A percentile compares a stretch with the other conserved stretches of the same genome.
Evolutionary conservation across 2,797 vertebrate genomes (phyloP).

Genomic region (Pteronotus mesoamericanus): DNA sequence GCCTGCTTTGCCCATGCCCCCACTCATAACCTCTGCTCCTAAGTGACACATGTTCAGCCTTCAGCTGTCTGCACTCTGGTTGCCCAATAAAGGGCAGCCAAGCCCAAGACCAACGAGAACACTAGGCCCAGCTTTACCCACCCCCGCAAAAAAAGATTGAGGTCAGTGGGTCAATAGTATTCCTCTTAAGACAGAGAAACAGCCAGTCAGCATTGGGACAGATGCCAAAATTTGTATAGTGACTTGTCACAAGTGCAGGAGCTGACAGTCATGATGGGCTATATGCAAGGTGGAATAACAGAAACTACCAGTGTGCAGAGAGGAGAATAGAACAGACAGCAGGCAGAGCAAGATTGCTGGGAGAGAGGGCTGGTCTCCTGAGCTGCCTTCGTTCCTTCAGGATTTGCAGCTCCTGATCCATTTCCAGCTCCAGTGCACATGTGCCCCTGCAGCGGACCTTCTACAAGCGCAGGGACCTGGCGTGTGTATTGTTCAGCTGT

Average conservation of each 20-base stretch:
- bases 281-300: background rate
- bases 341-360: background rate
- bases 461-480: background rate
- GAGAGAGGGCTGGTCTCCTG: background rate
- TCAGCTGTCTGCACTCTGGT: background rate
- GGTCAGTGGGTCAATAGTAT: background rate
- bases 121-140: too few species aligned
- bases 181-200: background rate
- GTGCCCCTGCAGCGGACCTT: background rate
- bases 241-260: background rate
- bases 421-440: background rate
- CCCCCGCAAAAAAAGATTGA: background rate
- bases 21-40: background rate
- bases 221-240: background rate
- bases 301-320: background rate
- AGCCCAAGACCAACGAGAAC: background rate
- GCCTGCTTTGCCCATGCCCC: background rate
- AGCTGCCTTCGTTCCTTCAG: background rate
- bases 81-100: background rate
- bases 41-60: background rate
- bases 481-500: background rate
- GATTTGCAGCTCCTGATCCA: background rate
- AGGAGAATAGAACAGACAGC: background rate
- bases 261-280: background rate
- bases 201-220: background rate